Percentiles rank a stretch among this genome's conserved stretches.
Conservation (phyloP, 2,888 invertebrate genomes). For the Carpatolechia fugitivella region DNA sequence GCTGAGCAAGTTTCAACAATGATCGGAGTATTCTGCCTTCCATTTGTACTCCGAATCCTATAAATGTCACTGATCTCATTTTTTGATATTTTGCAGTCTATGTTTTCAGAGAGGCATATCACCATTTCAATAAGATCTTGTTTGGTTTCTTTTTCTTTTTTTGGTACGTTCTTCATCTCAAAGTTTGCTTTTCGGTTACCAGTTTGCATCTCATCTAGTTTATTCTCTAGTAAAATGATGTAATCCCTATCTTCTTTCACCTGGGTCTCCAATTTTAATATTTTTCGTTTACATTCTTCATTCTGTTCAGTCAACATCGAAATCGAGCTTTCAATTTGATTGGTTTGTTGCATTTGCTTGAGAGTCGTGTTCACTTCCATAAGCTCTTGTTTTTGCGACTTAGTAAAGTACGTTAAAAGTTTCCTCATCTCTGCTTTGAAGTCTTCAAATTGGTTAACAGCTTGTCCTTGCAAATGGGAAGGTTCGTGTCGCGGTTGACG, state of each 20-base stretch:
- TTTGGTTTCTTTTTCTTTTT: slow-evolving; percentile 5
- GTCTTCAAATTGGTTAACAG: not conserved
- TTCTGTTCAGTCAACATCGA: not conserved
- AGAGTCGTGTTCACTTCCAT: not conserved
- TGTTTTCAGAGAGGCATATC: not conserved
- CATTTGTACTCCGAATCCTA: slow-evolving; percentile 2
- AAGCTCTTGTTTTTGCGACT: not conserved
- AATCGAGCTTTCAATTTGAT: not conserved
- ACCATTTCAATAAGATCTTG: slow-evolving; percentile 11
- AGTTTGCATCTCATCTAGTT: slow-evolving; percentile 1
- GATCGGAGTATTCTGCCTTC: slow-evolving; percentile 5
- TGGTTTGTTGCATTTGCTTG: not conserved
- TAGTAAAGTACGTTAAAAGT: not conserved
- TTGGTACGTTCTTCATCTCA: slow-evolving; percentile 9
- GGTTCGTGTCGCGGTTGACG: not conserved
- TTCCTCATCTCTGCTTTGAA: slow-evolving; percentile 3
- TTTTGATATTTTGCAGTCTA: not conserved
- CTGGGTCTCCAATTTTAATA: not conserved
- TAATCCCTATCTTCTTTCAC: slow-evolving; percentile 3
- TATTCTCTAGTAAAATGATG: slow-evolving; percentile 7
- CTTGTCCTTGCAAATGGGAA: not conserved
- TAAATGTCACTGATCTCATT: slow-evolving; percentile 15
- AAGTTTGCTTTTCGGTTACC: slow-evolving; percentile 4
- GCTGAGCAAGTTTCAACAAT: slow-evolving; percentile 9
- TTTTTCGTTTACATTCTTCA: not conserved